Evolutionary conservation across 2,113 vertebrate genomes (phyloP).

Genomic region (Haemorhous mexicanus): DNA sequence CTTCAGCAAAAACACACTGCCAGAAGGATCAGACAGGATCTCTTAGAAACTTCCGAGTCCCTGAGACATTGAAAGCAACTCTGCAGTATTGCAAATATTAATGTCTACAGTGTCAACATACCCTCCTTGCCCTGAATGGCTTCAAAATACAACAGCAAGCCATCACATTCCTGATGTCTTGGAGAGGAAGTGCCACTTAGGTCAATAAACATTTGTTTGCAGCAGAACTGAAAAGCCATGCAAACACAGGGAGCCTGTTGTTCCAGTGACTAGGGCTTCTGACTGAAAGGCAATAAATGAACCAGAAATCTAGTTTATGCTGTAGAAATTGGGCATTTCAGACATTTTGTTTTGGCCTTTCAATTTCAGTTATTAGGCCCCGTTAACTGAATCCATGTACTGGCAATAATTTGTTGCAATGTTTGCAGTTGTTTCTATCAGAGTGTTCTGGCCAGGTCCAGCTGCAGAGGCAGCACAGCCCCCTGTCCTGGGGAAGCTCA

Average conservation of each 20-base stretch:
- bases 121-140: neutral
- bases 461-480: neutral
- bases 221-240: neutral
- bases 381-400: neutral
- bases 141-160: neutral
- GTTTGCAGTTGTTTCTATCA: neutral
- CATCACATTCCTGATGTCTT: neutral
- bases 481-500: neutral
- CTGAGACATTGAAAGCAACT: neutral
- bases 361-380: neutral
- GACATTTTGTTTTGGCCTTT: neutral
- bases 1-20: accelerated
- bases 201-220: neutral
- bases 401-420: accelerated
- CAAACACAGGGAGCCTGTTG: neutral
- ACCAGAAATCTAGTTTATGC: neutral
- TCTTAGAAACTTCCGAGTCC: neutral
- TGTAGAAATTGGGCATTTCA: neutral
- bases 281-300: neutral
- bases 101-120: neutral
- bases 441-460: neutral
- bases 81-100: neutral
- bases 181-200: neutral
- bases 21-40: neutral
- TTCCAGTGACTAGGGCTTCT: neutral